Percentiles rank a stretch among this genome's conserved stretches.
These are phyloP conservation scores for Tipula helvola DNA, from an alignment of 2,888 invertebrate species.

Conservation along the genomic window DNA sequence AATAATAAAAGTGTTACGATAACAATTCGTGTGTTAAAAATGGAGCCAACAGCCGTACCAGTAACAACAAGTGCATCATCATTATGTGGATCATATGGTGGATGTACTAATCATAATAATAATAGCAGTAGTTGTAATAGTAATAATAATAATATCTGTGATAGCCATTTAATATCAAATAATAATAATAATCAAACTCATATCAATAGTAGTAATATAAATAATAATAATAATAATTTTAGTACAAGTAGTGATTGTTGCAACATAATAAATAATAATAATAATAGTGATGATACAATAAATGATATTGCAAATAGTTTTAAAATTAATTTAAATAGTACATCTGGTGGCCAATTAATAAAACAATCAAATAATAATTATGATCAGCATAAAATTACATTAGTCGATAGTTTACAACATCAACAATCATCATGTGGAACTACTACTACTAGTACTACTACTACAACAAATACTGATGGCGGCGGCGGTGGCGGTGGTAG, in stretches of 20 bases:
- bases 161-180: neutral
- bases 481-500: neutral
- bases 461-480: neutral
- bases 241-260: neutral
- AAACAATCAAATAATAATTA: slow-evolving; percentile 9
- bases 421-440: neutral
- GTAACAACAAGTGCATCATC: neutral
- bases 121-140: neutral
- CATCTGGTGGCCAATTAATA: slow-evolving; percentile 8
- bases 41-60: slow-evolving; percentile 4
- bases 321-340: neutral
- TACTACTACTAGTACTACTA: neutral
- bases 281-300: neutral
- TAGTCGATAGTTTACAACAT: neutral
- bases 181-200: slow-evolving; percentile 6
- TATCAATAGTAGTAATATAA: slow-evolving; percentile 8
- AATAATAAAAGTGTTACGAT: slow-evolving; percentile 10
- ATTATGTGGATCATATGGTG: neutral
- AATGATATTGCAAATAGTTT: slow-evolving; percentile 8
- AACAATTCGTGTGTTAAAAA: slow-evolving; percentile 12
- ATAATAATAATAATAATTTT: slow-evolving; percentile 4
- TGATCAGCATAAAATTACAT: neutral
- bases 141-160: slow-evolving; percentile 10
- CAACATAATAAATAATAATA: slow-evolving; percentile 8
- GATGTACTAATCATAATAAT: neutral